Evolutionary conservation across 2,797 vertebrate species (phyloP), one percentile per base, ranked within the genome.

Genomic region (Acanthurus tractus): DNA sequence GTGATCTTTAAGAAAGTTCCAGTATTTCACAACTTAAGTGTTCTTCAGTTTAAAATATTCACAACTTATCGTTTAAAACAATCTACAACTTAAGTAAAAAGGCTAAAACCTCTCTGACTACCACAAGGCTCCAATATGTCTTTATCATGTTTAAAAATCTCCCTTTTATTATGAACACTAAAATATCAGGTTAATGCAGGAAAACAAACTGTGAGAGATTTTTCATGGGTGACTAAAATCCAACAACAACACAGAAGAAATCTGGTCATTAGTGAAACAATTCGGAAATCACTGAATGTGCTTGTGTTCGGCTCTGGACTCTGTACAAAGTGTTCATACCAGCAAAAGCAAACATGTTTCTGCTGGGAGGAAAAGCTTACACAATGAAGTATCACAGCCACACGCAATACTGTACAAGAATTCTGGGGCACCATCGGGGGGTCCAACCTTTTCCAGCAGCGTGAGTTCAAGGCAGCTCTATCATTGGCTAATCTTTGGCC

Each of bases 281-380:
- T 92, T 89, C 78, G 70, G 83, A 90, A 90, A 92, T 88, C 72
- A 81, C 83, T 83, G 88, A 92, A 85, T 78, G 36, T 22, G 84
- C 88, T 89, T 80, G 86, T 84, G 89, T 77, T 71, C 67, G 72
- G 89, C 86, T 82, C 86, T 76, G 91, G 89, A 89, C 88, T 90
- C 81, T 45, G 91, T 84, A 95, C 95, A 94, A 93, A 94, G 90
- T 93, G 93, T 94, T 92, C 94, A 86, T 86, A 90, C 81, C 90
- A 91, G 89, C 89, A 86, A 95, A 89, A 92, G 92, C 91, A 95
- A 95, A 95, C 92, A 94, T 82, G 88, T 89, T 93, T 93, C 88
- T 92, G 88, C 76, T 29, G 63, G 40, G 70, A 83, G 79, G 84
- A 89, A 91, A 82, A 64, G 84, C 89, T 94, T 94, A 86, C 92